Base-by-base conservation (phyloP, 2,888 invertebrate species). In the Nomada fucata region DNA sequence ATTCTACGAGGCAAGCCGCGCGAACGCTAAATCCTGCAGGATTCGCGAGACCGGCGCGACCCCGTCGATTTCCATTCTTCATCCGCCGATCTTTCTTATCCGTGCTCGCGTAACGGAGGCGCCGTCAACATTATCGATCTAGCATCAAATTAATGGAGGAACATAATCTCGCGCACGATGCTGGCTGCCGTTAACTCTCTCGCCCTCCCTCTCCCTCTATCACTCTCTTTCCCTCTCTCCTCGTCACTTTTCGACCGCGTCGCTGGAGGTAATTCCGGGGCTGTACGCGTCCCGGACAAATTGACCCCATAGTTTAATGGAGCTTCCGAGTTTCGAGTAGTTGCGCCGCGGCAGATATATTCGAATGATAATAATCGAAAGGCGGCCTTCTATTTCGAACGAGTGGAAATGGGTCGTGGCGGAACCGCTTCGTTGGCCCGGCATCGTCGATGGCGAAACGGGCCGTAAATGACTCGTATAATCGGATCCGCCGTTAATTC, bases 261-360 rank as follows among this genome's bases (percentile, higher is more conserved):
- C 20, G 50, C 50, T 67, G 78, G 70, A 83, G 78, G 84, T 88
- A 86, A 86, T 88, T 84, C 84, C 85, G 67, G 79, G 61, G 64
- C 73, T 83, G 85, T 79, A 83, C 84, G 79, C 77, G 68, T 82
- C 59, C 71, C 82, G 75, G 88, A 86, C 88, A 88, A 88, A 88
- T 88, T 88, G 88, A 88, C 85, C 86, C 85, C 84, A 76, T 80
- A 86, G 88, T 87, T 88, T 86, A 88, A 87, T 88, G 88, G 76
- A 65, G 76, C 79, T 79, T 79, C 70, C 69, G 82, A 78, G 83
- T 79, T 83, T 88, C 86, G 84, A 85, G 83, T 82, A 82, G 86
- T 83, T 84, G 85, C 29, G 82, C 78, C 79, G 50, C 70, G 80
- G 44, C 72, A 65, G 83, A 87, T 87, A 80, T 80, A 80, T 83